Evolutionary conservation across 2,113 vertebrate species (phyloP).

Genomic region (Callocephalon fimbriatum): DNA sequence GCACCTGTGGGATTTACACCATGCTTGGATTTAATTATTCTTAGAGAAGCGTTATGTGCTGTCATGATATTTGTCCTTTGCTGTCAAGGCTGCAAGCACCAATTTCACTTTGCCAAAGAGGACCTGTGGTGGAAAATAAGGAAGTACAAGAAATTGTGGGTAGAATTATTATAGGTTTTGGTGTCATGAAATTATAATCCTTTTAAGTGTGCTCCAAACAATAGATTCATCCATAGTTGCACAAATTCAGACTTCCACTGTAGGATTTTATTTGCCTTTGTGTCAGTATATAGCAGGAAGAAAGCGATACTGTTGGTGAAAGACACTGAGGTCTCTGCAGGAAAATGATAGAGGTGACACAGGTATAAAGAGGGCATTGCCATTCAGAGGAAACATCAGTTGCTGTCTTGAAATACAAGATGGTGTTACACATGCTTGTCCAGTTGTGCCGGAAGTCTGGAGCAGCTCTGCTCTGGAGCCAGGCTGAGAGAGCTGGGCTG

Average conservation of each 20-base stretch:
- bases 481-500: too few species aligned
- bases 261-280: not conserved
- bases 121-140: not conserved
- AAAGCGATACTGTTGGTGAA: not conserved
- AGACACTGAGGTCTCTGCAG: rapidly evolving
- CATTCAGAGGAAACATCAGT: not conserved
- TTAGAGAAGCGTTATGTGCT: constrained; percentile 38
- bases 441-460: rapidly evolving
- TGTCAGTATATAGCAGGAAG: not conserved
- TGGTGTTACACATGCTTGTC: not conserved
- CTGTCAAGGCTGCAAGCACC: constrained; percentile 58
- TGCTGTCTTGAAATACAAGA: rapidly evolving
- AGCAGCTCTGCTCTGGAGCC: too few species aligned
- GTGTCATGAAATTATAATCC: not conserved
- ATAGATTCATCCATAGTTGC: not conserved
- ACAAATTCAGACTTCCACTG: not conserved
- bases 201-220: not conserved
- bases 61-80: constrained; percentile 66
- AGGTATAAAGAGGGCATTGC: rapidly evolving
- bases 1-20: constrained; percentile 60
- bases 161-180: not conserved
- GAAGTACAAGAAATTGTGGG: not conserved
- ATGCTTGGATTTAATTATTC: constrained; percentile 65
- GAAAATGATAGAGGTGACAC: not conserved
- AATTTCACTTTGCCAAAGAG: not conserved